Conservation (phyloP, 2,797 vertebrate genomes). For the Platalea minor region DNA sequence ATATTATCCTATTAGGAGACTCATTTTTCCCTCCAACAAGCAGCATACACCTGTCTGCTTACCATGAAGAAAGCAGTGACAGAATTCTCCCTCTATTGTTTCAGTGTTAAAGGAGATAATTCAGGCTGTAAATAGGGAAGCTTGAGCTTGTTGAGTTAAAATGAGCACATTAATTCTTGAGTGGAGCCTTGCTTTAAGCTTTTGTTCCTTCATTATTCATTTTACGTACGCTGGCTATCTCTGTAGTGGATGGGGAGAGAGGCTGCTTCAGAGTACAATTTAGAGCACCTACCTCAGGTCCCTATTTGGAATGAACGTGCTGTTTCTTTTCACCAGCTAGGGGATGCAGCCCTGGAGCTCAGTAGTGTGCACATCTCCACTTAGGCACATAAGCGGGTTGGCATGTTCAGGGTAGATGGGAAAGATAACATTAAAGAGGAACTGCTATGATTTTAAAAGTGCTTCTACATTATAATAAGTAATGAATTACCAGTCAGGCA, state of each 20-base stretch:
- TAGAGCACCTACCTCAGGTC: not conserved
- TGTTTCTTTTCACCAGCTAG: not conserved
- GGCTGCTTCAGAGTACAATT: not conserved
- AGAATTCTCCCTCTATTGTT: not conserved
- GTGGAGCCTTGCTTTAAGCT: not conserved
- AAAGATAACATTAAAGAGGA: not conserved
- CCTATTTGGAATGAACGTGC: not conserved
- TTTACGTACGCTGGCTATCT: not conserved
- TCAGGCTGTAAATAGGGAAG: not conserved
- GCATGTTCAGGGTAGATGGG: not conserved
- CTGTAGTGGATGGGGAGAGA: not conserved
- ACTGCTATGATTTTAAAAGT: not conserved
- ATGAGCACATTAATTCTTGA: slow-evolving; percentile 3
- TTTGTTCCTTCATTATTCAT: not conserved
- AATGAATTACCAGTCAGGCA: not conserved
- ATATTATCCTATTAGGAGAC: not conserved
- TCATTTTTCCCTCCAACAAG: not conserved
- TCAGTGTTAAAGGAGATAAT: not conserved
- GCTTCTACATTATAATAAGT: not conserved
- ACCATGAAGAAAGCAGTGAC: not conserved
- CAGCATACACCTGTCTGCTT: not conserved
- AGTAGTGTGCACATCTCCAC: not conserved
- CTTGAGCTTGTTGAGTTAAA: not conserved
- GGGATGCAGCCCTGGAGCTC: not conserved
- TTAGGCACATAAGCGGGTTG: not conserved